Evolutionary conservation across 2,797 vertebrate species (phyloP).

Genomic region (Emys orbicularis): DNA sequence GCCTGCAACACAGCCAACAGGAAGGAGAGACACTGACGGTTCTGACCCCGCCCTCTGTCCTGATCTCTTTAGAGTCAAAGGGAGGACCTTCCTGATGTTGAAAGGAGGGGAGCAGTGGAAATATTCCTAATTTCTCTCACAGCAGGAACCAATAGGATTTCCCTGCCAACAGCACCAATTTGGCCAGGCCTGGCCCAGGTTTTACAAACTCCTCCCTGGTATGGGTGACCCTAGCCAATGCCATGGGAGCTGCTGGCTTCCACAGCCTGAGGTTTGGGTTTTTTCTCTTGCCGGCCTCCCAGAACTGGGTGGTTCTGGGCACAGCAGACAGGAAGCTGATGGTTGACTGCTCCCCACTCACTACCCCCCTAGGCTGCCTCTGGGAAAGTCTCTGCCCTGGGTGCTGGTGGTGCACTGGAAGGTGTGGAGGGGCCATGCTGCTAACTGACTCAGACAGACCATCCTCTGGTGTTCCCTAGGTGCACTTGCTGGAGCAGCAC

Average conservation of each 20-base stretch:
- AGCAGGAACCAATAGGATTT: neutral
- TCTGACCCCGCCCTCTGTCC: neutral
- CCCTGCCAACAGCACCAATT: neutral
- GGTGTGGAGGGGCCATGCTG: neutral
- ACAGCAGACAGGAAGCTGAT: neutral
- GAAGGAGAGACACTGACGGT: neutral
- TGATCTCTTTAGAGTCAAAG: neutral
- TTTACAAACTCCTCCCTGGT: neutral
- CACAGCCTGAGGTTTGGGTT: neutral
- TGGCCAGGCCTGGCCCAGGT: neutral
- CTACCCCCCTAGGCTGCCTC: neutral
- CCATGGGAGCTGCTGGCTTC: neutral
- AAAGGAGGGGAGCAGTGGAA: neutral
- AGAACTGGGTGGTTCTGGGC: neutral
- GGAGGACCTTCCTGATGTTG: neutral
- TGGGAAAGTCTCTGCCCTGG: neutral
- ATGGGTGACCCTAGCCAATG: neutral
- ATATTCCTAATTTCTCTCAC: neutral
- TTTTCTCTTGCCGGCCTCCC: neutral
- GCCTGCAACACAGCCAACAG: neutral
- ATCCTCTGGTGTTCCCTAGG: neutral
- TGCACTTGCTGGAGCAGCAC: neutral
- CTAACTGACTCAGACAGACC: neutral
- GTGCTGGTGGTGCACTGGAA: neutral
- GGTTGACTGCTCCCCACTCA: neutral